Conservation (phyloP, 2,113 vertebrate species). For the Scartelaos histophorus region DNA sequence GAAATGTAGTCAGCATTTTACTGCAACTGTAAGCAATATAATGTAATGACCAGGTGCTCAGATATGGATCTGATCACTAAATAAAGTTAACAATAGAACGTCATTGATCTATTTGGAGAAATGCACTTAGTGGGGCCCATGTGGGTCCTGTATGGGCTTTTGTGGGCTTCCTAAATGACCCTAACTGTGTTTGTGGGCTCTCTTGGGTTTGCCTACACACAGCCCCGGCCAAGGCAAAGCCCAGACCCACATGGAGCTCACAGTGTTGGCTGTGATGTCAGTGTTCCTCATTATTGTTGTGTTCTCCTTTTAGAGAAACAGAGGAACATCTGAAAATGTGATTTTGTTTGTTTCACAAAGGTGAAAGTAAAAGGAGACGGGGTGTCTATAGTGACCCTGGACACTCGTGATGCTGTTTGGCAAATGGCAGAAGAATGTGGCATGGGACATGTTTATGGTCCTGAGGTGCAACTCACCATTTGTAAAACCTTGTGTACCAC, state of each 20-base stretch:
- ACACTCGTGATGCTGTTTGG: neutral
- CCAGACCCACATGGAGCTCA: too few species aligned
- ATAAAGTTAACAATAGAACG: neutral
- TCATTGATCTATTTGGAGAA: neutral
- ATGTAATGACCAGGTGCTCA: neutral
- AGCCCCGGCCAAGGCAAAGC: too few species aligned
- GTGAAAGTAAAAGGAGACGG: neutral
- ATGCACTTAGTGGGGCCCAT: neutral
- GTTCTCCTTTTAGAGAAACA: neutral
- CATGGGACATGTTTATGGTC: neutral
- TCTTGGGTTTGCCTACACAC: too few species aligned
- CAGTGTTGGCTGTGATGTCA: too few species aligned
- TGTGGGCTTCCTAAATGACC: too few species aligned
- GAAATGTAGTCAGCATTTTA: conserved; percentile 5
- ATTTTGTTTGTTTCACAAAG: neutral
- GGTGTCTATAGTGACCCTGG: neutral
- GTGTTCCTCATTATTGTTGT: too few species aligned
- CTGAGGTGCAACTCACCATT: neutral
- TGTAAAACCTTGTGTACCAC: neutral
- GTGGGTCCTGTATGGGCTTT: too few species aligned
- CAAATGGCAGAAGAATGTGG: conserved; percentile 1
- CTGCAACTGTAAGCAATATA: neutral
- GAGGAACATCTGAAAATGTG: neutral
- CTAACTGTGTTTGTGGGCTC: too few species aligned
- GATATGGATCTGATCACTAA: neutral